phyloP scores from a whole-genome alignment of 1,140 invertebrate genomes.

The Hesperophylax magnus region DNA sequence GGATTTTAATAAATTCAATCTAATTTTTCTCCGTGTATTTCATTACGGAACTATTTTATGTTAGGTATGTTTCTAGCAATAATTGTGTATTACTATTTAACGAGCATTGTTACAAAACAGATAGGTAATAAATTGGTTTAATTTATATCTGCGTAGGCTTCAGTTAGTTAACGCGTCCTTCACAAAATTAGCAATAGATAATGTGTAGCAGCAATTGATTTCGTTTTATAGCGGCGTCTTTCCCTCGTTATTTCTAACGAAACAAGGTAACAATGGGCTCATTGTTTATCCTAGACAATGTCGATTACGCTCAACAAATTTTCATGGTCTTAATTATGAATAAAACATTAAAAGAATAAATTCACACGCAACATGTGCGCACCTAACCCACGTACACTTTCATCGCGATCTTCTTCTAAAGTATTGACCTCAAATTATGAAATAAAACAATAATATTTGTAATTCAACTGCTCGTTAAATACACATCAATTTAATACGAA shows the following conservation, averaged over 20 bases:
- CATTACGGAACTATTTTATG: no score
- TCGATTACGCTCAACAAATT: neutral
- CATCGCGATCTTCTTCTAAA: no score
- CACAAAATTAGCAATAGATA: neutral
- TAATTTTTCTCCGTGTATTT: no score
- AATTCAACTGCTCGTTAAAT: no score
- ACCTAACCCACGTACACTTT: slow-evolving; percentile 26
- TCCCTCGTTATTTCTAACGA: neutral
- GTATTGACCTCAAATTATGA: no score
- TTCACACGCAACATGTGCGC: neutral
- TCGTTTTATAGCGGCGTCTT: neutral
- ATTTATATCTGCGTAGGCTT: neutral
- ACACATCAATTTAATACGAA: no score
- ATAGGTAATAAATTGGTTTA: no score
- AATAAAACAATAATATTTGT: no score
- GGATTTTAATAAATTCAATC: no score
- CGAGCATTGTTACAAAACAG: no score
- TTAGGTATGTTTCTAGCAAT: no score
- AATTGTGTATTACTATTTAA: no score
- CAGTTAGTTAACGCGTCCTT: neutral
- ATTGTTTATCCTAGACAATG: slow-evolving; percentile 3
- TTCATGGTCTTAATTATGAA: neutral
- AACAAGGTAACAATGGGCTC: neutral
- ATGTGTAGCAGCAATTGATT: slow-evolving; percentile 1
- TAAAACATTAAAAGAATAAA: neutral